These are phyloP conservation scores for Ammospiza caudacuta DNA, from an alignment of 2,113 vertebrate genomes.

Conservation along the genomic window DNA sequence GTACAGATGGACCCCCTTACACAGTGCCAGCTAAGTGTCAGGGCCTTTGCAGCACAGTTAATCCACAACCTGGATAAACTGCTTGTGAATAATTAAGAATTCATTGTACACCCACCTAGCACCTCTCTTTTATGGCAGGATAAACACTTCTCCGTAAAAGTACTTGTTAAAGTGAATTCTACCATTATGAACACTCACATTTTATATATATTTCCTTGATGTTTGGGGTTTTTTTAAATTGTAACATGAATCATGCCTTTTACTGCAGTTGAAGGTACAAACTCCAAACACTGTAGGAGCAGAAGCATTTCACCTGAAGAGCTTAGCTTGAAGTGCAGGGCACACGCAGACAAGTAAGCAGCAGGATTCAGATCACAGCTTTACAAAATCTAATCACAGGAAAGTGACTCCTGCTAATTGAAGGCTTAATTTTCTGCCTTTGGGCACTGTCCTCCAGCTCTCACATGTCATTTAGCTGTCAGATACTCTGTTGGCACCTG, in stretches of 20 bases:
- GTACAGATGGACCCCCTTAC: background rate
- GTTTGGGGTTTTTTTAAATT: background rate
- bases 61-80: constrained; percentile 19
- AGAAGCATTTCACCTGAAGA: background rate
- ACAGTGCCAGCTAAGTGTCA: constrained; percentile 38
- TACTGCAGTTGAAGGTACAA: constrained; percentile 14
- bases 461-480: background rate
- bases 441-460: accelerated
- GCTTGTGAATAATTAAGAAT: background rate
- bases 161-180: constrained; percentile 4
- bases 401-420: background rate
- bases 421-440: constrained; percentile 3
- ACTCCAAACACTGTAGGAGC: constrained; percentile 9
- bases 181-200: background rate
- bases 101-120: constrained; percentile 15
- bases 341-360: background rate
- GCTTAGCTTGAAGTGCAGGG: background rate
- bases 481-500: background rate
- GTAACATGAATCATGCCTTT: constrained; percentile 33
- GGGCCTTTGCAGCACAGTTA: background rate
- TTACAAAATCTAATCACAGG: background rate
- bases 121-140: constrained; percentile 23
- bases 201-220: constrained; percentile 17
- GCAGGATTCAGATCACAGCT: background rate
- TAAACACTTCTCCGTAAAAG: background rate